Evolutionary conservation across 2,797 vertebrate genomes (phyloP).

Genomic region (Pseudomugil tenellus): DNA sequence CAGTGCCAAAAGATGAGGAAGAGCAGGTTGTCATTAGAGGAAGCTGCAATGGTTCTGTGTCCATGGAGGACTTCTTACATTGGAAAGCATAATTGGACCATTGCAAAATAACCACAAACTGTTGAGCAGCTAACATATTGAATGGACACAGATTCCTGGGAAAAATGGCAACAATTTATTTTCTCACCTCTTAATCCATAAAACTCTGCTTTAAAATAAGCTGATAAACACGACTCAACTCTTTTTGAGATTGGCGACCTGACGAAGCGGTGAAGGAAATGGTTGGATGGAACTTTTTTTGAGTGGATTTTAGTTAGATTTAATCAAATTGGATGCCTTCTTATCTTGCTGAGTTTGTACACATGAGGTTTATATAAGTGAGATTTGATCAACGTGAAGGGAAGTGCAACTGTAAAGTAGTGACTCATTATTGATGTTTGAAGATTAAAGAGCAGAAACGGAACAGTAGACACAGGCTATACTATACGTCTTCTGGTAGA

Average conservation of each 20-base stretch:
- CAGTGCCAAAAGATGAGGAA: neutral
- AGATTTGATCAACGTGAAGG: constrained; percentile 4
- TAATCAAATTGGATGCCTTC: neutral
- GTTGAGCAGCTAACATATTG: neutral
- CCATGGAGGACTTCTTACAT: no score
- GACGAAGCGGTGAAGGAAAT: no score
- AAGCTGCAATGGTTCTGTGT: no score
- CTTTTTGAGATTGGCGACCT: neutral
- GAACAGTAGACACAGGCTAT: constrained; percentile 43
- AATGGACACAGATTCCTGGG: neutral
- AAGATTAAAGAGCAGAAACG: constrained; percentile 42
- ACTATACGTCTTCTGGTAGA: constrained; percentile 26
- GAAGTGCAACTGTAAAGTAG: neutral
- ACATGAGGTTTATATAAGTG: neutral
- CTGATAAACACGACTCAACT: neutral
- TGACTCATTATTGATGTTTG: constrained; percentile 13
- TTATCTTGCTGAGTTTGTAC: neutral
- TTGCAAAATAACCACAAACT: neutral
- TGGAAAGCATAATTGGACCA: no score
- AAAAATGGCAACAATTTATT: no score
- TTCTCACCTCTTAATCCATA: neutral
- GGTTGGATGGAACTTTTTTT: no score
- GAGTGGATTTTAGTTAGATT: neutral
- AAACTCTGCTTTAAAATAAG: neutral
- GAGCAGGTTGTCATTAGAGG: no score